A percentile compares a stretch with the other conserved stretches of the same genome.
These are phyloP conservation scores for Danio aesculapii DNA, from an alignment of 2,797 vertebrate genomes.

Conservation along the genomic window DNA sequence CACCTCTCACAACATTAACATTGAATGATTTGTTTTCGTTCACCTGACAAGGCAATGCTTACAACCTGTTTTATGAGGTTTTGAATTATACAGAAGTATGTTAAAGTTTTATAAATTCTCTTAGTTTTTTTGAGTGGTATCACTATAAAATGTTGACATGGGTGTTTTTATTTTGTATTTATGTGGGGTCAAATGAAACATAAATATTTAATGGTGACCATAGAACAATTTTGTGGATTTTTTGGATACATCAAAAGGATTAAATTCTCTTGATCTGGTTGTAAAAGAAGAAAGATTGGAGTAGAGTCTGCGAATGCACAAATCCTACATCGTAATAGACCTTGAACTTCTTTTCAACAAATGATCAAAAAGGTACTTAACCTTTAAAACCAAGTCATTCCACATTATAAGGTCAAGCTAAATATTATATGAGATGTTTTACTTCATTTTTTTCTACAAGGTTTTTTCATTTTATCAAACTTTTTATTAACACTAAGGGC, in stretches of 20 bases:
- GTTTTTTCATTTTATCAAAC: not conserved
- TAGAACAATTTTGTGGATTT: not conserved
- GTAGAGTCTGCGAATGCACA: not conserved
- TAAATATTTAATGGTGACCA: not conserved
- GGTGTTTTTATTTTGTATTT: not conserved
- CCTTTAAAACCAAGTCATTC: not conserved
- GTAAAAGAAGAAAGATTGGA: no score
- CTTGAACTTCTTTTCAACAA: not conserved
- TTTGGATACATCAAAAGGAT: not conserved
- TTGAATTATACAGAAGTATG: conserved; percentile 45
- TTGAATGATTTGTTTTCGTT: conserved; percentile 36
- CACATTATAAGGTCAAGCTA: not conserved
- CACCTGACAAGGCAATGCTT: conserved; percentile 41
- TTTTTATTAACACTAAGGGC: not conserved
- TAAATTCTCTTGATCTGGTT: no score
- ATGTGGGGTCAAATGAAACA: not conserved
- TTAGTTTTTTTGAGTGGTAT: not conserved
- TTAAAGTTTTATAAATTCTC: conserved; percentile 25
- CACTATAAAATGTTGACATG: not conserved
- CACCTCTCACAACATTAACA: conserved; percentile 45
- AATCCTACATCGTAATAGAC: not conserved
- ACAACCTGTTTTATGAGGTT: conserved; percentile 35
- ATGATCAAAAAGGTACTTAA: not conserved
- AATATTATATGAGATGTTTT: not conserved
- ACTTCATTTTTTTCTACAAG: not conserved